Percentiles rank a stretch among this genome's conserved stretches.
Evolutionary conservation across 2,113 vertebrate genomes (phyloP).

Genomic region (Leptobrachium ailaonicum): DNA sequence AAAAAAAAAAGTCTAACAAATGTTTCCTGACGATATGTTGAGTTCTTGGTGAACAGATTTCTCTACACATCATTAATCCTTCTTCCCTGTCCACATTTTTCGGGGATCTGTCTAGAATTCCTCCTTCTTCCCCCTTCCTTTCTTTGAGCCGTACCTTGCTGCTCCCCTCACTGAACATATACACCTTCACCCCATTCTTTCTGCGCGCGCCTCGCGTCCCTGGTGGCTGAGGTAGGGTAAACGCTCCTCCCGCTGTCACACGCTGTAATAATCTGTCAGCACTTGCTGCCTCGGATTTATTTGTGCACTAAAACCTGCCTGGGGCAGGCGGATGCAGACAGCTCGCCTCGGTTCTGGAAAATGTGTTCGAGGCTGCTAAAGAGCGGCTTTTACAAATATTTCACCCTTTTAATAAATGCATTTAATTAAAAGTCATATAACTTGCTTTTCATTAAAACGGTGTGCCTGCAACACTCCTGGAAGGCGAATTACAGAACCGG

Average conservation of each 20-base stretch:
- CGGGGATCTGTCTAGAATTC: too few species aligned
- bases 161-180: too few species aligned
- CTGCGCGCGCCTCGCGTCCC: not conserved
- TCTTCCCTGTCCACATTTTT: too few species aligned
- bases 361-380: constrained; percentile 60
- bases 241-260: constrained; percentile 66
- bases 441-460: constrained; percentile 62
- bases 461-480: constrained; percentile 10
- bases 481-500: constrained; percentile 8
- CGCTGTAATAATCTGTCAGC: constrained; percentile 76
- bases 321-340: constrained; percentile 71
- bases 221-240: not conserved
- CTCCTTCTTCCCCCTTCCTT: too few species aligned
- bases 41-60: too few species aligned
- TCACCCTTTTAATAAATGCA: constrained; percentile 75
- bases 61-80: too few species aligned
- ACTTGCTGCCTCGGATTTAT: constrained; percentile 78
- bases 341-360: constrained; percentile 72
- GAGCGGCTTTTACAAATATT: constrained; percentile 69
- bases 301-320: constrained; percentile 77
- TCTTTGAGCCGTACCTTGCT: too few species aligned
- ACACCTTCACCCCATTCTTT: not conserved
- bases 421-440: constrained; percentile 83
- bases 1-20: too few species aligned
- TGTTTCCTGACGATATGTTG: too few species aligned